Base-by-base conservation (phyloP, 2,113 vertebrate species). In the Ornithorhynchus anatinus region DNA sequence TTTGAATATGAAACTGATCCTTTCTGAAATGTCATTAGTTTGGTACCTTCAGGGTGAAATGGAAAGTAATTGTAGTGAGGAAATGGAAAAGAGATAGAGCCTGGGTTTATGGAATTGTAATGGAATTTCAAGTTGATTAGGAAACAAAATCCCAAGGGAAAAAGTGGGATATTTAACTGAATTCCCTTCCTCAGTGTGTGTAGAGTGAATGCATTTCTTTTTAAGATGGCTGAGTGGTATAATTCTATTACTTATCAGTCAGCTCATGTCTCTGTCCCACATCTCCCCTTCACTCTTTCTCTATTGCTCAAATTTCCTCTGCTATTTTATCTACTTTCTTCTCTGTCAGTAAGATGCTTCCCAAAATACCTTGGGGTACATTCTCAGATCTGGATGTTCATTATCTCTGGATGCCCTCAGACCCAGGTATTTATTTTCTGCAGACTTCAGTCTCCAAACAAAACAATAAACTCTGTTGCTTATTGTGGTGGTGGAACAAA, bases 371-470 rank as follows among this genome's bases (percentile, higher is more conserved):
- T 81, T 22, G 35, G 75, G 88, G 79, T 81, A 6, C 8, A 6
- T 51, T 72, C 16, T 8, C 53, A 39, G 20, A 72, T 72, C 77
- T 57, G 58, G 80, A 25, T 83, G 90, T 88, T 90, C 86, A 75
- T 86, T 89, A 84, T 80, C 78, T 73, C 51, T 23, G 36, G 77
- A 68, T 80, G 84, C 80, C 86, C 67, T 15, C 17, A 73, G 85
- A 78, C 31, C 47, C 52, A 56, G 70, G 75, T 75, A 84, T 82
- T 89, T 90, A 82, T 90, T 91, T 89, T 69, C 81, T 73, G 12
- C 58, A 80, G 75, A 74, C 54, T 59, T 65, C 10, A 10, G 73
- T 60, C 76, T 79, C 61, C 76, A 89, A 87, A 81, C 63, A 77
- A 77, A 85, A 81, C 76, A 71, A 88, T 86, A 83, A 86, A 80